Evolutionary conservation across 2,797 vertebrate genomes (phyloP), one percentile per base, ranked within the genome.

Genomic region (Tokudaia muenninki): DNA sequence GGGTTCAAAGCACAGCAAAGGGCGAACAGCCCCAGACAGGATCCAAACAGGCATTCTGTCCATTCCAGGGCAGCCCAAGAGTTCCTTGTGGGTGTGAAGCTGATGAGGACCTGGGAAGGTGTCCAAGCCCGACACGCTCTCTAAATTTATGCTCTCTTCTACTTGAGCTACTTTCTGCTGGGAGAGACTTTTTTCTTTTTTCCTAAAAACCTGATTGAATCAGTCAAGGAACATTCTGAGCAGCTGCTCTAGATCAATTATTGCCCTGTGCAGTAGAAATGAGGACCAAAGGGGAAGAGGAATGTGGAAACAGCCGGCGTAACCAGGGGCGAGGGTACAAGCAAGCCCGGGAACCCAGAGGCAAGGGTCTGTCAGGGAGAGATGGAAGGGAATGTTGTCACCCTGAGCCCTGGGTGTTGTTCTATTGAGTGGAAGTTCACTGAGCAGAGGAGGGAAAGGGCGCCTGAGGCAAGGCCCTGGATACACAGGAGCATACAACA

Each of bases 401-500:
- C 31, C 59, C 57, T 16, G 29, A 37, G 55, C 55, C 74, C 10
- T n/a, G 22, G 44, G 67, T 8, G 0, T 31, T 83, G 26, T 63
- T 3, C 19, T 47, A 26, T 11, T 37, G 41, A 37, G 16, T 13
- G 47, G 87, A 67, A 17, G 3, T 72, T 75, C 5, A 2, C 16
- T 0, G 2, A 59, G 72, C 41, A 31, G 6, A 75, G 55, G 41
- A 75, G 12, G n/a, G 52, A 37, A 26, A 41, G 37, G 50, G 0
- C 11, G 6, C 22, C 12, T 14, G 11, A 65, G 52, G 24, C n/a
- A 37, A 31, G 59, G 12, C 47, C 74, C 4, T 44, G 70, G 37
- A 26, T 6, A 34, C 0, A 2, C 2, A 9, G 0, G 0, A 50
- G 13, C 26, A 0, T 3, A 1, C 61, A 44, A 24, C 0, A 13